These are phyloP conservation scores for Chloropsis cyanopogon DNA, from an alignment of 2,113 vertebrate species.

Conservation along the genomic window DNA sequence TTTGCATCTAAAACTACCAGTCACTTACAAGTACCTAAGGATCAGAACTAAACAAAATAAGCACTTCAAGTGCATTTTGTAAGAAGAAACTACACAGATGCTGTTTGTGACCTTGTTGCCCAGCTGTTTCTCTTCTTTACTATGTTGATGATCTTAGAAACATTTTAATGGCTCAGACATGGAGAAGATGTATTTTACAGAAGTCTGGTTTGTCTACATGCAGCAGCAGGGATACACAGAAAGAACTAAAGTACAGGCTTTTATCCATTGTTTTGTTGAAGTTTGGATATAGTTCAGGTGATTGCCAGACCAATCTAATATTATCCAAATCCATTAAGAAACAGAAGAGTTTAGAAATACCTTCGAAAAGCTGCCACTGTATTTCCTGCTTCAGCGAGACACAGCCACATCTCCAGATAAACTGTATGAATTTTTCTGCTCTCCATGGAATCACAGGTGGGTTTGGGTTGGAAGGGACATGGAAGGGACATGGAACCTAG, in stretches of 20 bases:
- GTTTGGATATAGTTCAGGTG: background rate
- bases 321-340: background rate
- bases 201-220: background rate
- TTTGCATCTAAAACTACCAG: background rate
- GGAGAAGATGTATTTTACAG: background rate
- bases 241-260: background rate
- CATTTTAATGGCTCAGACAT: background rate
- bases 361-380: background rate
- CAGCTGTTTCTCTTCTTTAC: background rate
- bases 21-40: background rate
- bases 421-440: background rate
- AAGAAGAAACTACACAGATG: background rate
- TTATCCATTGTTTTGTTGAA: background rate
- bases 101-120: background rate
- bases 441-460: background rate
- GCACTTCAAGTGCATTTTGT: background rate
- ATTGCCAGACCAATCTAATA: background rate
- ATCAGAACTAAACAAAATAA: background rate
- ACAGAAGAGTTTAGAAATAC: background rate
- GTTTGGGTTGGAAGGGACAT: background rate
- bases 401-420: background rate
- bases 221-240: background rate
- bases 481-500: background rate
- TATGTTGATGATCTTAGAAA: background rate
- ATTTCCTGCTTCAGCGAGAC: background rate